These are phyloP conservation scores for Ennomos erosarius DNA, from an alignment of 2,888 invertebrate genomes.

Conservation along the genomic window DNA sequence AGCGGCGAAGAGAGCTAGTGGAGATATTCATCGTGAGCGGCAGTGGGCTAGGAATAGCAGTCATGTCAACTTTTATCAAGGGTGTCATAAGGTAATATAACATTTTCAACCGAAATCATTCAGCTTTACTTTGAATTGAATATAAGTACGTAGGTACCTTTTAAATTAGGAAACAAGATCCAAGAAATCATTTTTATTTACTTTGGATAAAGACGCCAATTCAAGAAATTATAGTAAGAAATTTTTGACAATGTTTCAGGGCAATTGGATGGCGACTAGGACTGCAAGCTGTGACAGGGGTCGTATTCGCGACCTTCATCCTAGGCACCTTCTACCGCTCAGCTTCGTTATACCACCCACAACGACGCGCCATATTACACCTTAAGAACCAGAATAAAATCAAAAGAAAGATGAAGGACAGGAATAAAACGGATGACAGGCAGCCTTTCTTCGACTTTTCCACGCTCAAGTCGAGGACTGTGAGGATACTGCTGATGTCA, in stretches of 20 bases:
- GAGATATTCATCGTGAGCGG: slow-evolving; percentile 95
- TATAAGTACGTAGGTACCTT: too few relatives aligned
- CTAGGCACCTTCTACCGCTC: slow-evolving; percentile 95
- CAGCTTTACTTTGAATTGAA: too few relatives aligned
- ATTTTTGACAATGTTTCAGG: slow-evolving; percentile 70
- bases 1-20: slow-evolving; percentile 92
- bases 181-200: too few relatives aligned
- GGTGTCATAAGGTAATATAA: slow-evolving; percentile 88
- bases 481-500: slow-evolving; percentile 92
- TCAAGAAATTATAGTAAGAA: background rate
- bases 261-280: slow-evolving; percentile 93
- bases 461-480: slow-evolving; percentile 93
- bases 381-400: slow-evolving; percentile 91
- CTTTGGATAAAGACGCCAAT: background rate
- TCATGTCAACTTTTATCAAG: slow-evolving; percentile 93
- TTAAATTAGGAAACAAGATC: too few relatives aligned
- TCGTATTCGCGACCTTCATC: slow-evolving; percentile 92
- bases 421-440: slow-evolving; percentile 90
- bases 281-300: slow-evolving; percentile 93
- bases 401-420: slow-evolving; percentile 92
- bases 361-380: slow-evolving; percentile 93
- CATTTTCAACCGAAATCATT: too few relatives aligned
- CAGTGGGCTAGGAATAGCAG: slow-evolving; percentile 93
- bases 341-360: slow-evolving; percentile 95
- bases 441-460: slow-evolving; percentile 95